phyloP scores from a whole-genome alignment of 2,113 vertebrate species.

The Lophura nycthemera region DNA sequence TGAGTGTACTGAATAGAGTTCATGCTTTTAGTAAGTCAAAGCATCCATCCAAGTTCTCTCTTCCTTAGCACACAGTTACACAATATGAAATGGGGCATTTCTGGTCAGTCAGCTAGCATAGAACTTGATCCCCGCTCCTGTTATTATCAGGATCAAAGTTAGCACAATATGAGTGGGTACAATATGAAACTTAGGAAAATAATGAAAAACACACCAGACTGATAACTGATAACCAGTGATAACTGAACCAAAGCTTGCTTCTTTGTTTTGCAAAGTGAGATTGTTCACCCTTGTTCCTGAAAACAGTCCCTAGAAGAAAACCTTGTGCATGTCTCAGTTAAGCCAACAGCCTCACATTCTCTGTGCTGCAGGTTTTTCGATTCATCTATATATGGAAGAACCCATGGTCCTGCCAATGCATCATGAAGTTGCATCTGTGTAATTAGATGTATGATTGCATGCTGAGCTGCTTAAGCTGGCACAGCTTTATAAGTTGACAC shows the following conservation, averaged over 20 bases:
- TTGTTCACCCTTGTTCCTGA: rapidly evolving
- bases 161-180: too few species aligned
- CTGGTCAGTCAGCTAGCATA: not conserved
- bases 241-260: rapidly evolving
- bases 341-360: rapidly evolving
- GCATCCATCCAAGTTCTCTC: not conserved
- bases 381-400: not conserved
- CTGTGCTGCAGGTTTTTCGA: rapidly evolving
- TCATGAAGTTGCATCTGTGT: not conserved
- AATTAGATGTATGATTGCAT: not conserved
- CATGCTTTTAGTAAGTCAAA: not conserved
- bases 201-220: not conserved
- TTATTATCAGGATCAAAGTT: not conserved
- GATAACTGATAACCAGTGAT: rapidly evolving
- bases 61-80: not conserved
- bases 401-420: not conserved
- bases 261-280: not conserved
- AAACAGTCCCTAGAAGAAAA: not conserved
- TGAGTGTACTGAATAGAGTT: not conserved
- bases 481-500: not conserved
- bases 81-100: not conserved
- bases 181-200: not conserved
- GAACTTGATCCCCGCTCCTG: not conserved
- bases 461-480: not conserved
- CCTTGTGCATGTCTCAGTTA: rapidly evolving